These are phyloP conservation scores for Cossypha polioptera DNA, from an alignment of 2,797 vertebrate species.

Conservation along the genomic window DNA sequence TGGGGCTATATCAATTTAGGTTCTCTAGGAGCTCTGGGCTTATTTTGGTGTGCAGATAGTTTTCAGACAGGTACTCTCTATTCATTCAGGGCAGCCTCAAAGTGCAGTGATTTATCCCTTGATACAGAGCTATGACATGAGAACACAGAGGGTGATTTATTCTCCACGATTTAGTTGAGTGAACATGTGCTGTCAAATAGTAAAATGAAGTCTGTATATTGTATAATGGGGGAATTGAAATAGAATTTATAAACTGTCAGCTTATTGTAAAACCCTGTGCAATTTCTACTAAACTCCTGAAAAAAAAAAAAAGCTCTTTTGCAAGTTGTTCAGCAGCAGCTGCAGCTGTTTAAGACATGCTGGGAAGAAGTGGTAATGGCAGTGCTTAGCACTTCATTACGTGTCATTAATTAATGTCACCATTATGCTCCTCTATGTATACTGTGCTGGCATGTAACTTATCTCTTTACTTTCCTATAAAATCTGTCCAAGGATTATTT, in stretches of 20 bases:
- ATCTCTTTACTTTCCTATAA: not conserved
- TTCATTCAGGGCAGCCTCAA: not conserved
- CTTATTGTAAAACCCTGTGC: not conserved
- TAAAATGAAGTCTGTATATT: constrained; percentile 2
- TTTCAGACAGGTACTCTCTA: not conserved
- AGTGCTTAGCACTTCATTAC: constrained; percentile 4
- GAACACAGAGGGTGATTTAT: not conserved
- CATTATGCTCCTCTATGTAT: constrained; percentile 16
- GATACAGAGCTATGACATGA: not conserved
- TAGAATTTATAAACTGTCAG: not conserved
- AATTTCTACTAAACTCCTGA: not conserved
- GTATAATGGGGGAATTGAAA: not conserved
- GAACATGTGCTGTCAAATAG: not conserved
- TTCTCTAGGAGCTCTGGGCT: not conserved
- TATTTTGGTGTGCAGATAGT: not conserved
- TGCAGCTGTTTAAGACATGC: constrained; percentile 14
- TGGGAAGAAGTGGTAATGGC: not conserved
- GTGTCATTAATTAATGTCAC: constrained; percentile 22
- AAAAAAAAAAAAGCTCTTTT: not conserved
- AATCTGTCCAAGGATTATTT: not conserved
- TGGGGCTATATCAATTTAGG: not conserved
- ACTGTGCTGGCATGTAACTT: not conserved
- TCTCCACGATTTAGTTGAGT: not conserved
- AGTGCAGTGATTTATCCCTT: not conserved
- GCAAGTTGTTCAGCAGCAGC: not conserved